Evolutionary conservation across 2,888 invertebrate genomes (phyloP).

Genomic region (Archaeoteleia sp.): DNA sequence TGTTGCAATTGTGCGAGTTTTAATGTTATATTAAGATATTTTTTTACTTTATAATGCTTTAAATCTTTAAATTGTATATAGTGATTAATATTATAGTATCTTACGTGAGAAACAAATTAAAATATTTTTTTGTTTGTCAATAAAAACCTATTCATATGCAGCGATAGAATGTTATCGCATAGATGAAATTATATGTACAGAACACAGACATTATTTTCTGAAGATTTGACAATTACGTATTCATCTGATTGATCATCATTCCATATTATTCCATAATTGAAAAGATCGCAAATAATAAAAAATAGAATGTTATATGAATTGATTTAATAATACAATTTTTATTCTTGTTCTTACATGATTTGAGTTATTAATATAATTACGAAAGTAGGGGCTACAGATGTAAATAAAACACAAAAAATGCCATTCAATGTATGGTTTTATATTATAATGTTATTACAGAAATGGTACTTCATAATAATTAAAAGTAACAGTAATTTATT

Average conservation of each 20-base stretch:
- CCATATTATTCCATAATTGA: too few species aligned
- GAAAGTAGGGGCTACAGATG: too few species aligned
- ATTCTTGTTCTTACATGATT: too few species aligned
- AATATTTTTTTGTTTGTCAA: neutral
- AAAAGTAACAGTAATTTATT: slow-evolving; percentile 79
- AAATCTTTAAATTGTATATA: neutral
- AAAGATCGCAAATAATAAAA: too few species aligned
- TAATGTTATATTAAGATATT: neutral
- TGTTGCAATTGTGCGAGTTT: too few species aligned
- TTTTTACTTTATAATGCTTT: neutral
- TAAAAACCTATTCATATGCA: neutral
- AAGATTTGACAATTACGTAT: too few species aligned
- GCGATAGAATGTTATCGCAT: neutral
- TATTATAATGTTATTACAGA: slow-evolving; percentile 79
- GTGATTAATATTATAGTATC: neutral
- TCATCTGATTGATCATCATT: too few species aligned
- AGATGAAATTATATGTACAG: too few species aligned
- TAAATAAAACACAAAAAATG: slow-evolving; percentile 58
- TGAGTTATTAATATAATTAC: too few species aligned
- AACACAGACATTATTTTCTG: too few species aligned
- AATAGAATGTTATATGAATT: too few species aligned
- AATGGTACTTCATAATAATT: slow-evolving; percentile 82
- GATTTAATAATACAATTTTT: too few species aligned
- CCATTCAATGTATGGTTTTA: slow-evolving; percentile 74
- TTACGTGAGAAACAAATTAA: neutral